These are phyloP conservation scores for Haemorhous mexicanus DNA, from an alignment of 2,113 vertebrate genomes.

Conservation along the genomic window DNA sequence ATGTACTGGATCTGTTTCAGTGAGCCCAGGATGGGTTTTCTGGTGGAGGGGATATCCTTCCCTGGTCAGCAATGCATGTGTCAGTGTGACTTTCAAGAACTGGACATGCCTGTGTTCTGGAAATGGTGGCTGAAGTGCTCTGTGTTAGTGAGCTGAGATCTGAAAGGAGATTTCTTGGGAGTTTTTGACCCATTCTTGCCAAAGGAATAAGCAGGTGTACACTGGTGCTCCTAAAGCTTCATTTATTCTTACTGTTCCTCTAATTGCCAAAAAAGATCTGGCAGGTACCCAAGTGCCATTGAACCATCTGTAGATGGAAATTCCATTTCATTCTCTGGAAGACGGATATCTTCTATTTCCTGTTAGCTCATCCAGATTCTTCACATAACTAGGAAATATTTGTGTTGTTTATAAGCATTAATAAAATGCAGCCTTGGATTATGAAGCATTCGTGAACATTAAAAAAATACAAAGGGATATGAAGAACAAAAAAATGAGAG, in stretches of 20 bases:
- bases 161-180: background rate
- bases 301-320: background rate
- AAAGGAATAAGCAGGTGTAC: background rate
- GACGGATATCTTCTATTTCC: background rate
- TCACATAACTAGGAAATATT: background rate
- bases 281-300: background rate
- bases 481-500: background rate
- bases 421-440: background rate
- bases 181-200: background rate
- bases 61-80: background rate
- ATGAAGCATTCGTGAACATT: background rate
- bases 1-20: background rate
- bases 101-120: fast-evolving
- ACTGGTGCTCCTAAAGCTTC: background rate
- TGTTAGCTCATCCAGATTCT: background rate
- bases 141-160: background rate
- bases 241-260: background rate
- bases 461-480: background rate
- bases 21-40: background rate
- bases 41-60: background rate
- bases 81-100: background rate
- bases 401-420: background rate
- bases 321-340: background rate
- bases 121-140: background rate
- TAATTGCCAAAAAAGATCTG: background rate